A percentile compares a stretch with the other conserved stretches of the same genome.
These are phyloP conservation scores for Aplocera efformata DNA, from an alignment of 2,888 invertebrate genomes.

Conservation along the genomic window DNA sequence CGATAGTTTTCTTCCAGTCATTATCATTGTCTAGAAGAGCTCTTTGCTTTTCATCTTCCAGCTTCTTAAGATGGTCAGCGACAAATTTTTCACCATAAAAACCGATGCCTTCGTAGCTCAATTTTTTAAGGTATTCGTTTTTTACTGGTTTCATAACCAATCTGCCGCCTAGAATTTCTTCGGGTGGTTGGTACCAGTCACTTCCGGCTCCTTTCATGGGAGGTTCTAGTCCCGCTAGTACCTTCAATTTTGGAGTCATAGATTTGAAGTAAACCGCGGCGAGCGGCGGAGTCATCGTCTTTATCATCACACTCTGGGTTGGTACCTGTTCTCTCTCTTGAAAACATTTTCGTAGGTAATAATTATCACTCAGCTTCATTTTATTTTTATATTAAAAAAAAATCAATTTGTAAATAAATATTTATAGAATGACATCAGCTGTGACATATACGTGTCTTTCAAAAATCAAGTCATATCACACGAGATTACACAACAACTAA, in stretches of 20 bases:
- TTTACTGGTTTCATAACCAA: conserved; percentile 54
- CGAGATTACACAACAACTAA: no score
- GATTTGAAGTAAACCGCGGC: conserved; percentile 65
- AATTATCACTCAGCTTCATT: conserved; percentile 56
- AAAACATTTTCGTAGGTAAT: conserved; percentile 58
- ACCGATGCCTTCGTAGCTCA: conserved; percentile 52
- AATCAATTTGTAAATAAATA: conserved; percentile 9
- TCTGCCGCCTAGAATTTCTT: conserved; percentile 51
- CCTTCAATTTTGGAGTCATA: conserved; percentile 55
- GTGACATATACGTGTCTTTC: no score
- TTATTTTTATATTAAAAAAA: conserved; percentile 4
- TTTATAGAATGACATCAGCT: conserved; percentile 2
- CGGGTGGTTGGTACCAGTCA: conserved; percentile 62
- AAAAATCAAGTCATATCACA: no score
- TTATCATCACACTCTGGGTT: conserved; percentile 56
- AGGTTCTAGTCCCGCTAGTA: conserved; percentile 64
- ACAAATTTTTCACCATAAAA: conserved; percentile 43
- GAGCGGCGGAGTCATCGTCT: conserved; percentile 54
- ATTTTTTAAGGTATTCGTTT: conserved; percentile 44
- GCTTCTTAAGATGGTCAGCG: conserved; percentile 36
- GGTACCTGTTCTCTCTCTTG: conserved; percentile 59
- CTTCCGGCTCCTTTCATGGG: conserved; percentile 60
- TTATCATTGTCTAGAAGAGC: conserved; percentile 45
- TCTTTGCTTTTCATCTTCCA: conserved; percentile 43
- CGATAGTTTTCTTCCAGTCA: conserved; percentile 49